phyloP scores from a whole-genome alignment of 2,113 vertebrate species.

The Hemicordylus capensis region DNA sequence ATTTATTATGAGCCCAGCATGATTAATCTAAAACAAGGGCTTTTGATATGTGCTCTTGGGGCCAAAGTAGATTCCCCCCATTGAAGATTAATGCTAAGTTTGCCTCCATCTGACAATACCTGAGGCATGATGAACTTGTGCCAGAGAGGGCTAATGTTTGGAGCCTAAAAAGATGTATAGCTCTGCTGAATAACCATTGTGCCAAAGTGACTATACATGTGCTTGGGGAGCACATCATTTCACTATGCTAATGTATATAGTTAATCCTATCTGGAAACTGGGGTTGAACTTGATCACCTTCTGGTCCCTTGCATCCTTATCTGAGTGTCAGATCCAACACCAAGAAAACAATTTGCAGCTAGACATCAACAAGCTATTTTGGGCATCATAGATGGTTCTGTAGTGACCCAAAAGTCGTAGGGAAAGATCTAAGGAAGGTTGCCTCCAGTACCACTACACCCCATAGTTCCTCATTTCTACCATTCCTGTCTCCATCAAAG shows the following conservation, averaged over 20 bases:
- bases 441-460: too few species aligned
- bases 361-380: too few species aligned
- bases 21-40: background rate
- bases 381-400: too few species aligned
- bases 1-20: background rate
- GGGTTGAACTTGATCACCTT: too few species aligned
- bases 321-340: too few species aligned
- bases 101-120: background rate
- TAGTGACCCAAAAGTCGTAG: too few species aligned
- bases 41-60: background rate
- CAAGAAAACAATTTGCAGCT: too few species aligned
- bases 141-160: background rate
- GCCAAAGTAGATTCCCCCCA: background rate
- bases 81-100: background rate
- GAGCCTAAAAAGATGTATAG: background rate
- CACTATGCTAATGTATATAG: background rate
- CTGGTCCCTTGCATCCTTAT: too few species aligned
- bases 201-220: background rate
- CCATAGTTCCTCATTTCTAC: too few species aligned
- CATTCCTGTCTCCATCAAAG: too few species aligned
- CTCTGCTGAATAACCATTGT: background rate
- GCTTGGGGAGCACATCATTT: background rate
- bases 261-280: too few species aligned
- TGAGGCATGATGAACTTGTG: background rate
- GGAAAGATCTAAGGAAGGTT: too few species aligned